Base-by-base conservation (phyloP, 2,888 invertebrate species). In the Cantharis lateralis region DNA sequence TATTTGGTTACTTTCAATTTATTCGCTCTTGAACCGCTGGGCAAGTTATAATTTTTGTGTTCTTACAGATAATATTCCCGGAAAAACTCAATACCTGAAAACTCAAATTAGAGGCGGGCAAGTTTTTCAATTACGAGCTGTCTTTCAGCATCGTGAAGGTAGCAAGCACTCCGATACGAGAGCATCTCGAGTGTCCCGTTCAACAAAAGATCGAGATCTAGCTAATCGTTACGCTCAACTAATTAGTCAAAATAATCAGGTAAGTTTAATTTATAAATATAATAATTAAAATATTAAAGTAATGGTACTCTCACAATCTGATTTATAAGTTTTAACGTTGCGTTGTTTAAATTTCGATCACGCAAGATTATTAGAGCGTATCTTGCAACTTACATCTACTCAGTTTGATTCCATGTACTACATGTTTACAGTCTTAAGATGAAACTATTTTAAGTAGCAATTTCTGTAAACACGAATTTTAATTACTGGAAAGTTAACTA, bases 61-160 rank as follows among this genome's bases (percentile, higher is more conserved):
- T 48, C 15, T 72, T 79, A 80, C 84, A 78, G 86, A 85, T 68
- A 72, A 73, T 75, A 82, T 83, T 72, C 81, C 82, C 72, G 82
- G 83, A 64, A 85, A 85, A 78, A 86, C 89, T 20, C 90, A 90
- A 80, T 94, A 94, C 84, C 91, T 93, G 82, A 92, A 93, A 82
- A 92, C 93, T n/a, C 93, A 92, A 74, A 92, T 93, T 63, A 89
- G 92, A 71, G 92, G 93, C 1, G 94, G 94, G 0, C 94, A 94
- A 79, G 93, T 94, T 61, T 91, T 94, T 82, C 91, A 93, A 64
- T 88, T 94, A 68, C 89, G 94, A 13, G 94, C 94, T 0, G 94
- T 94, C 66, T 94, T 94, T 87, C 94, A 94, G 78, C 94, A 95
- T 87, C 92, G 93, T 80, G 91, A 83, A 32, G 84, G 83, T 13